Evolutionary conservation across 2,888 invertebrate species (phyloP).

Genomic region (Drosophila fulvimacula): DNA sequence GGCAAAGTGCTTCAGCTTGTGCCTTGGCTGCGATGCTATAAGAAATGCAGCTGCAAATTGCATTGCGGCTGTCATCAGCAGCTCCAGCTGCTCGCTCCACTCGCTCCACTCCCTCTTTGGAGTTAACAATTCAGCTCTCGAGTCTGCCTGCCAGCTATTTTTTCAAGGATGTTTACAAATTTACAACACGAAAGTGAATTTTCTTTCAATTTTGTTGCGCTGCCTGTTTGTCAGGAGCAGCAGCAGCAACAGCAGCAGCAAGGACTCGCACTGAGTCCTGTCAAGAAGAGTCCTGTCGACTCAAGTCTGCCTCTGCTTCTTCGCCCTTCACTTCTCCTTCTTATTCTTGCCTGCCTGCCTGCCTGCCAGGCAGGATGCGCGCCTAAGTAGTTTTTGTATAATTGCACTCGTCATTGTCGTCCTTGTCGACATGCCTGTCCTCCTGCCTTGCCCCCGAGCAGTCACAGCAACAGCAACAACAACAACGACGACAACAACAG

Average conservation of each 20-base stretch:
- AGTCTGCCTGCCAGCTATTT: constrained; percentile 66
- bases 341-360: constrained; percentile 32
- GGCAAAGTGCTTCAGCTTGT: constrained; percentile 55
- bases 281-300: constrained; percentile 32
- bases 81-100: constrained; percentile 27
- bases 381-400: constrained; percentile 79
- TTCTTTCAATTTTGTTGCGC: constrained; percentile 76
- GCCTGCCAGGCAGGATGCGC: constrained; percentile 71
- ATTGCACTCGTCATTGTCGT: constrained; percentile 81
- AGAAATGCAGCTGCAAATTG: constrained; percentile 68
- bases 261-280: constrained; percentile 36
- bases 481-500: constrained; percentile 57
- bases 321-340: background rate
- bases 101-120: constrained; percentile 26
- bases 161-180: constrained; percentile 81
- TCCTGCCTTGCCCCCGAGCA: constrained; percentile 18
- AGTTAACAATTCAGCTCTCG: constrained; percentile 51
- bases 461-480: constrained; percentile 26
- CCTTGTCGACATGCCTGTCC: constrained; percentile 68
- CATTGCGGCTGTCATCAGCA: constrained; percentile 72
- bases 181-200: constrained; percentile 82
- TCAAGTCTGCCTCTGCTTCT: constrained; percentile 30
- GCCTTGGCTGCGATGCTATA: constrained; percentile 27
- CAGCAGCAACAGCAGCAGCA: constrained; percentile 13
- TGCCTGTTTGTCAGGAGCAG: constrained; percentile 51